Conservation (phyloP, 1,140 invertebrate species). For the Halesus radiatus region DNA sequence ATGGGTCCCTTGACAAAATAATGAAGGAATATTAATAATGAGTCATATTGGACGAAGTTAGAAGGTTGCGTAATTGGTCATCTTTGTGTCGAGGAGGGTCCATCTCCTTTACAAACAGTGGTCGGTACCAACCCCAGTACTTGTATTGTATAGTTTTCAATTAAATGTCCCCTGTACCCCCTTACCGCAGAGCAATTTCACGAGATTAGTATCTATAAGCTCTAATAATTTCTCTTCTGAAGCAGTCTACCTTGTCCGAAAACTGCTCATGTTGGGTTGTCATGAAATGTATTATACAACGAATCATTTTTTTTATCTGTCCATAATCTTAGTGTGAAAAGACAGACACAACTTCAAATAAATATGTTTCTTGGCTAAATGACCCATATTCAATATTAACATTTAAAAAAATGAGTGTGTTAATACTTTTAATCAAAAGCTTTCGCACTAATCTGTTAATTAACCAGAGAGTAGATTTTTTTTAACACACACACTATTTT, state of each 20-base stretch:
- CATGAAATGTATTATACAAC: too few species aligned
- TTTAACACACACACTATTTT: too few species aligned
- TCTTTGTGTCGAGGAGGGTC: constrained; percentile 42
- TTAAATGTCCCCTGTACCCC: constrained; percentile 35
- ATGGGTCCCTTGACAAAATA: constrained; percentile 8
- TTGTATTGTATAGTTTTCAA: constrained; percentile 43
- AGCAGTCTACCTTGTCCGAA: too few species aligned
- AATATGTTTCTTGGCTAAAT: too few species aligned
- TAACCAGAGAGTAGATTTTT: too few species aligned
- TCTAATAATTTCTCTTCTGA: constrained; percentile 21
- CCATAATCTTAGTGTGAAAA: too few species aligned
- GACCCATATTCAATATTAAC: too few species aligned
- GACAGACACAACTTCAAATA: too few species aligned
- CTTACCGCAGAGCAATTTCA: constrained; percentile 26
- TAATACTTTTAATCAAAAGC: too few species aligned
- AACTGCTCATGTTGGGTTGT: background rate
- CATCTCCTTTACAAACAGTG: constrained; percentile 25
- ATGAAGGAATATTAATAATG: constrained; percentile 22
- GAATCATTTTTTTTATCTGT: too few species aligned
- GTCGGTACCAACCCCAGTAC: background rate
- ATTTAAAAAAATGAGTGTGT: too few species aligned
- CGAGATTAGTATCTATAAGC: constrained; percentile 36
- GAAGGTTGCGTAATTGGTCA: constrained; percentile 45
- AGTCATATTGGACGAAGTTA: constrained; percentile 17
- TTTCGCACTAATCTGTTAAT: too few species aligned